Conservation (phyloP, 1,140 invertebrate genomes). For the Hestina assimilis region DNA sequence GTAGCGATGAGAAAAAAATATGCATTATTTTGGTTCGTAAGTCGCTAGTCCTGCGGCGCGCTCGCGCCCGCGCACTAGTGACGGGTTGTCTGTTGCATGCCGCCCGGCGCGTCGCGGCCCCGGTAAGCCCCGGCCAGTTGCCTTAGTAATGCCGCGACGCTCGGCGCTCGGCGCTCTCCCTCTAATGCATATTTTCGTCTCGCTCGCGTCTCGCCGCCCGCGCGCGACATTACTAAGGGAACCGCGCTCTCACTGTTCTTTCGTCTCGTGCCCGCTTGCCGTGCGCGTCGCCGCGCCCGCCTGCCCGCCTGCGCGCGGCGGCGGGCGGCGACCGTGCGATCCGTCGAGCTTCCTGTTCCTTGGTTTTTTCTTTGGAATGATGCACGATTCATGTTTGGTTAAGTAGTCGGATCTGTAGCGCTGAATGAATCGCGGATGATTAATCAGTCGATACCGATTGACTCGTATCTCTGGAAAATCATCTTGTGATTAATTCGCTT, state of each 20-base stretch:
- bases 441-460: neutral
- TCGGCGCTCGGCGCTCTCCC: conserved; percentile 9
- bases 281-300: conserved; percentile 3
- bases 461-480: neutral
- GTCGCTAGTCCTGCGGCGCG: neutral
- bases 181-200: conserved; percentile 4
- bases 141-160: conserved; percentile 62
- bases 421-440: conserved; percentile 2
- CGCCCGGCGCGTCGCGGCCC: conserved; percentile 32
- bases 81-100: conserved; percentile 56
- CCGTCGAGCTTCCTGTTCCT: conserved; percentile 35
- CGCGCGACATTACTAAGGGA: conserved; percentile 11
- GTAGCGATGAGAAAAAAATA: conserved; percentile 55
- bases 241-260: neutral
- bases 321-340: conserved; percentile 9
- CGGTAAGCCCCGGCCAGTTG: conserved; percentile 60
- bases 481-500: conserved; percentile 4
- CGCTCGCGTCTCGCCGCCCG: conserved; percentile 5
- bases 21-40: conserved; percentile 49
- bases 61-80: conserved; percentile 38
- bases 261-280: neutral
- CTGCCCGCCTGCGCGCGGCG: conserved; percentile 10
- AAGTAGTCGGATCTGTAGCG: conserved; percentile 14
- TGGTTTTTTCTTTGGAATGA: conserved; percentile 34
- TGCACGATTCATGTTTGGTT: conserved; percentile 36